phyloP scores from a whole-genome alignment of 2,888 invertebrate genomes.

The Psococerastis gibbosa region DNA sequence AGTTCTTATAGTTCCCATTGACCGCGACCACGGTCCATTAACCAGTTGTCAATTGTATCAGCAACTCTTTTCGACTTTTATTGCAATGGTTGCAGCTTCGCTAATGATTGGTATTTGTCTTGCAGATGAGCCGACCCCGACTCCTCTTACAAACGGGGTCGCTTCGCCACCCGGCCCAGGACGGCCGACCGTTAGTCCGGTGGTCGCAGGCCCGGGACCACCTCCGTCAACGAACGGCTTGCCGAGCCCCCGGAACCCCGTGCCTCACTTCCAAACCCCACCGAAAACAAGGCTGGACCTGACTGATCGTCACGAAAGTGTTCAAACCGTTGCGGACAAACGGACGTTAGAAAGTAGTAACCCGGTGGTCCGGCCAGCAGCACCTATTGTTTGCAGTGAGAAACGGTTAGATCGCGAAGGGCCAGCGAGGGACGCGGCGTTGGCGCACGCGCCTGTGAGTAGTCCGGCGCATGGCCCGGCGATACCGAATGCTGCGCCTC shows the following conservation, averaged over 20 bases:
- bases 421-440: not conserved
- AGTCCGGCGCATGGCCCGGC: slow-evolving; percentile 7
- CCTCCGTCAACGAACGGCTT: not conserved
- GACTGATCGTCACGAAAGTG: slow-evolving; percentile 5
- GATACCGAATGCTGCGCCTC: slow-evolving; percentile 1
- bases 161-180: slow-evolving; percentile 1
- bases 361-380: not conserved
- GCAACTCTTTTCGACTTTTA: too few relatives aligned
- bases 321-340: slow-evolving; percentile 5
- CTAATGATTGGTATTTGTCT: not conserved
- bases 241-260: not conserved
- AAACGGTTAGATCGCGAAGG: not conserved
- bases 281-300: slow-evolving; percentile 3
- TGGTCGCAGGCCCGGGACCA: slow-evolving; percentile 1
- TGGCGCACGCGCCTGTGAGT: slow-evolving; percentile 8
- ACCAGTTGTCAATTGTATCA: too few relatives aligned
- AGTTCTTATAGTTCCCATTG: too few relatives aligned
- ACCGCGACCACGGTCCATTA: too few relatives aligned
- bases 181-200: slow-evolving; percentile 4
- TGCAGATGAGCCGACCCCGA: slow-evolving; percentile 6
- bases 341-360: slow-evolving; percentile 2
- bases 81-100: too few relatives aligned
- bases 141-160: slow-evolving; percentile 7
- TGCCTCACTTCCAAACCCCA: slow-evolving; percentile 9
- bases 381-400: not conserved